A percentile compares a stretch with the other conserved stretches of the same genome.
Evolutionary conservation across 30 jellyfish, hydroid and myxozoan genomes (phyloP).

Genomic region (Clytia hemisphaerica): DNA sequence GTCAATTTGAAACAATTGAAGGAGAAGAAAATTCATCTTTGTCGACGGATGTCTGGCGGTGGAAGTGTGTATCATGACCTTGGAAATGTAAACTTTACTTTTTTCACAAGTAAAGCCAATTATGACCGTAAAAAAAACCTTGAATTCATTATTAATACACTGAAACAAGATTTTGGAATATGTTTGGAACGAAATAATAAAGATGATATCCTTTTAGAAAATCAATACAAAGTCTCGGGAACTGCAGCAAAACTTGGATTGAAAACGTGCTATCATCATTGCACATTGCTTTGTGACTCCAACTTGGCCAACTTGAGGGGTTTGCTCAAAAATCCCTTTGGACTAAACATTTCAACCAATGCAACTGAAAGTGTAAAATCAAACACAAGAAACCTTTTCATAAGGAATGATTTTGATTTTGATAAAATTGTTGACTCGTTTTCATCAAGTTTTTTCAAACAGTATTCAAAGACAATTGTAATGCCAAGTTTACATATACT

Average conservation of each 20-base stretch:
- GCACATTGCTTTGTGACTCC: constrained; percentile 72
- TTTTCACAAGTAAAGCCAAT: constrained; percentile 36
- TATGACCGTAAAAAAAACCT: constrained; percentile 59
- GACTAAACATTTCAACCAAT: constrained; percentile 50
- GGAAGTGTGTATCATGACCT: constrained; percentile 95
- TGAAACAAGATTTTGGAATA: constrained; percentile 9
- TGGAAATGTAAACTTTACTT: constrained; percentile 85
- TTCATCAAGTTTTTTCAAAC: constrained; percentile 28
- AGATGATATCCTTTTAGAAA: constrained; percentile 60
- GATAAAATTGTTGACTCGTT: constrained; percentile 20
- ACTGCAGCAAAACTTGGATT: constrained; percentile 92
- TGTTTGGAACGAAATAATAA: constrained; percentile 38
- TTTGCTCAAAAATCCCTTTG: constrained; percentile 34
- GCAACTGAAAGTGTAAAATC: constrained; percentile 83
- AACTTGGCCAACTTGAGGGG: constrained; percentile 21
- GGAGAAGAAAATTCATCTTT: constrained; percentile 26
- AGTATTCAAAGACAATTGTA: background rate
- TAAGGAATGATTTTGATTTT: constrained; percentile 21
- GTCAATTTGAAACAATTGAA: constrained; percentile 41
- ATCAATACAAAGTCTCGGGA: constrained; percentile 71
- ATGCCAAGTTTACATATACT: background rate
- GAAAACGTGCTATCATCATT: constrained; percentile 85
- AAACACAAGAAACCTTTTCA: constrained; percentile 54
- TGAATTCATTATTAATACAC: constrained; percentile 27
- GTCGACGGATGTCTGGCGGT: constrained; percentile 92